Evolutionary conservation across 2,888 invertebrate genomes (phyloP), one percentile per base, ranked within the genome.

Genomic region (Protophormia terraenovae): DNA sequence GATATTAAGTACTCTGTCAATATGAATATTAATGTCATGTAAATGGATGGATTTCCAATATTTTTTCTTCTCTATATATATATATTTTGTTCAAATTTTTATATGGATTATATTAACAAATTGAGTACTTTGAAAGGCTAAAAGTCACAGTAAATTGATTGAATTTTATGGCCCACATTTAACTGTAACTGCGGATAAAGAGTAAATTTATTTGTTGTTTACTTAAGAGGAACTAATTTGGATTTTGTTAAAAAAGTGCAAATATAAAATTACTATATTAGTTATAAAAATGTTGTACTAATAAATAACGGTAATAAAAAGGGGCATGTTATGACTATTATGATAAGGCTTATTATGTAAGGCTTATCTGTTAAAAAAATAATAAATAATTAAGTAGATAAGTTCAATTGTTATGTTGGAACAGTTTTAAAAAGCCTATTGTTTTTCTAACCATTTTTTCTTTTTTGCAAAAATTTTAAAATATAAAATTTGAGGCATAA

Each of bases 21-120:
- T 66, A 72, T 77, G 64, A 71, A 76, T 64, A 82, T 71, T 76
- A 45, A 82, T 76, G 76, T 55, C 82, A 66, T 72, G 55, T 38
- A 71, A 71, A 82, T 76, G 45, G 35, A 22, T 71, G 38, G 7
- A 62, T 62, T 77, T 83, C 41, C 38, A 62, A 55, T 58, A 27
- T 32, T 38, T 7, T 16, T 35, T 50, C 3, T 0, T 32, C 16
- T n/a, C 1, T 5, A 1, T 27, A 38, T 62, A 41, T 29, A 12
- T 58, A 19, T 19, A 3, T 14, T 60, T 19, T 29, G 7, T 12
- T 41, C 24, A 19, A 72, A 19, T 29, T 32, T 66, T 6, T 29
- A n/a, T 29, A 55, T 53, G 55, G 64, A 66, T 66, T 66, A 29
- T 35, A 41, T 53, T 41, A 50, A 79, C 62, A 79, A 78, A 79